Conservation (phyloP, 2,888 invertebrate species). For the Dysmachus trigonus region DNA sequence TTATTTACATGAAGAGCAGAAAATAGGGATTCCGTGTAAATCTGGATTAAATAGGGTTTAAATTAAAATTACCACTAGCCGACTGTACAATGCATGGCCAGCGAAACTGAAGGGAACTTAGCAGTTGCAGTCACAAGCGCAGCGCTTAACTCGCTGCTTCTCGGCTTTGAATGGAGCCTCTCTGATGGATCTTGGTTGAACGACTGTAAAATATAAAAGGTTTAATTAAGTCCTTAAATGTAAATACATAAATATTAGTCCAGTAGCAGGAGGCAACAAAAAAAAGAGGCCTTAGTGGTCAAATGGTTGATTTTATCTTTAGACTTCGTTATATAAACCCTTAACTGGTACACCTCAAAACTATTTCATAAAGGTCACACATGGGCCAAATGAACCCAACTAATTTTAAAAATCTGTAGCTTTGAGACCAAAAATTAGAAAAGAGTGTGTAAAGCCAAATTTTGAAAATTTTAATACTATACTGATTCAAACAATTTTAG, state of each 20-base stretch:
- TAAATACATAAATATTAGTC: neutral
- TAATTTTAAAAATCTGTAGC: too few species aligned
- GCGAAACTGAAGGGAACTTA: constrained; percentile 55
- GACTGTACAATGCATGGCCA: neutral
- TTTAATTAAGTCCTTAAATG: neutral
- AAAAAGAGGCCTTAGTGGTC: neutral
- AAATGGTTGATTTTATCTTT: too few species aligned
- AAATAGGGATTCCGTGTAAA: neutral
- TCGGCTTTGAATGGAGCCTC: constrained; percentile 63
- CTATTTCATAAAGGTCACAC: too few species aligned
- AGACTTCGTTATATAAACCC: too few species aligned
- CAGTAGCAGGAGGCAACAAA: neutral
- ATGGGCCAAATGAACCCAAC: too few species aligned
- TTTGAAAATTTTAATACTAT: too few species aligned
- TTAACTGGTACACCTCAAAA: too few species aligned
- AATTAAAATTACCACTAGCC: neutral
- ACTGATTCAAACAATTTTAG: too few species aligned
- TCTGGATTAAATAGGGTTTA: neutral
- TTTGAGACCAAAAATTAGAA: too few species aligned
- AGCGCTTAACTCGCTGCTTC: constrained; percentile 75
- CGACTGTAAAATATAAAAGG: constrained; percentile 69
- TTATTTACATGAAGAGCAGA: neutral
- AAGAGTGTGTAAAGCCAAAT: too few species aligned
- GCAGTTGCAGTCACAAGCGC: constrained; percentile 79
- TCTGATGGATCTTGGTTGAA: constrained; percentile 82